Conservation (phyloP, 2,797 vertebrate species). For the Pristis pectinata region DNA sequence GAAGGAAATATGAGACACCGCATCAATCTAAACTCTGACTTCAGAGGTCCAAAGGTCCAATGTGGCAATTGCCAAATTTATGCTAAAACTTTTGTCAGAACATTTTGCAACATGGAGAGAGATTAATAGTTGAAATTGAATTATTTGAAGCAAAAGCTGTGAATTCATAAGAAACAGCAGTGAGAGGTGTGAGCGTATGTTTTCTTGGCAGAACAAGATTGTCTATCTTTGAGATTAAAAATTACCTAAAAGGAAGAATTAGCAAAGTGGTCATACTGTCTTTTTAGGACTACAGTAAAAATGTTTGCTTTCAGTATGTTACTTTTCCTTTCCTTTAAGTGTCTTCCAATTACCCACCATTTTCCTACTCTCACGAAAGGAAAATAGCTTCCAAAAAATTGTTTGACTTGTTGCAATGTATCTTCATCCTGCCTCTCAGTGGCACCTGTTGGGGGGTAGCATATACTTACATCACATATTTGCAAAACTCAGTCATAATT, state of each 20-base stretch:
- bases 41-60: background rate
- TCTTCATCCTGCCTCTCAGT: background rate
- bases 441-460: background rate
- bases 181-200: background rate
- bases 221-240: no score
- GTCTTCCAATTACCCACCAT: background rate
- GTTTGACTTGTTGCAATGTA: background rate
- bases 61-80: no score
- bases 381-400: background rate
- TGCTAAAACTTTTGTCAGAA: background rate
- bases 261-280: background rate
- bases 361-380: background rate
- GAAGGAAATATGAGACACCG: background rate
- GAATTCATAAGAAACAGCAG: background rate
- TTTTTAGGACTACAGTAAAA: background rate
- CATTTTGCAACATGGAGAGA: background rate
- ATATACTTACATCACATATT: background rate
- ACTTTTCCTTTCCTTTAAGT: background rate
- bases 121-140: background rate
- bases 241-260: background rate
- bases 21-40: background rate
- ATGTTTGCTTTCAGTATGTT: background rate
- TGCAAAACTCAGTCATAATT: background rate
- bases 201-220: background rate
- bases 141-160: background rate